These are phyloP conservation scores for Erynnis tages DNA, from an alignment of 2,888 invertebrate species.

Conservation along the genomic window DNA sequence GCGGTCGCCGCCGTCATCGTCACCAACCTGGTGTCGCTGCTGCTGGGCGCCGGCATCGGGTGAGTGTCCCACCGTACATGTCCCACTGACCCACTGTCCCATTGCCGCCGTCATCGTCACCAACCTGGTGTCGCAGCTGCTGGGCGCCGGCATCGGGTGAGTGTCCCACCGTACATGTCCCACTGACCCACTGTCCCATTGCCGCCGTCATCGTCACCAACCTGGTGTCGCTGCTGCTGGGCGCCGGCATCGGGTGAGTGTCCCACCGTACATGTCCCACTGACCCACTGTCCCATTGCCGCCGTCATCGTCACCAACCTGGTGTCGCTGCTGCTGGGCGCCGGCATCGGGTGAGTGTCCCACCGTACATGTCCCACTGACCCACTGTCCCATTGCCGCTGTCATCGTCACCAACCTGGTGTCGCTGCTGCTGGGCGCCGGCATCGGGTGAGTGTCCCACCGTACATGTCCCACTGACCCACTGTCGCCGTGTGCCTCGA, in stretches of 20 bases:
- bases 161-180: slow-evolving; percentile 32
- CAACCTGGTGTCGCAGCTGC: slow-evolving; percentile 92
- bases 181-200: too few species aligned
- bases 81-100: too few species aligned
- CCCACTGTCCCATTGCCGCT: too few species aligned
- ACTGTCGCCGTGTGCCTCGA: too few species aligned
- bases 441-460: too few species aligned
- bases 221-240: slow-evolving; percentile 92
- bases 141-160: slow-evolving; percentile 96
- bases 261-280: neutral
- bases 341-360: slow-evolving; percentile 91
- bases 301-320: slow-evolving; percentile 95
- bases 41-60: slow-evolving; percentile 96
- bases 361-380: too few species aligned
- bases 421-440: too few species aligned
- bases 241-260: slow-evolving; percentile 94
- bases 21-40: slow-evolving; percentile 93
- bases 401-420: too few species aligned
- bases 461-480: too few species aligned
- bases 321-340: slow-evolving; percentile 93
- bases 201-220: slow-evolving; percentile 95
- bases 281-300: slow-evolving; percentile 69
- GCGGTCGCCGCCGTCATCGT: slow-evolving; percentile 94
- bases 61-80: slow-evolving; percentile 57
- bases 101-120: slow-evolving; percentile 93